Percentiles rank a stretch among this genome's conserved stretches.
These are phyloP conservation scores for Mantis religiosa DNA, from an alignment of 2,888 invertebrate species.

Conservation along the genomic window DNA sequence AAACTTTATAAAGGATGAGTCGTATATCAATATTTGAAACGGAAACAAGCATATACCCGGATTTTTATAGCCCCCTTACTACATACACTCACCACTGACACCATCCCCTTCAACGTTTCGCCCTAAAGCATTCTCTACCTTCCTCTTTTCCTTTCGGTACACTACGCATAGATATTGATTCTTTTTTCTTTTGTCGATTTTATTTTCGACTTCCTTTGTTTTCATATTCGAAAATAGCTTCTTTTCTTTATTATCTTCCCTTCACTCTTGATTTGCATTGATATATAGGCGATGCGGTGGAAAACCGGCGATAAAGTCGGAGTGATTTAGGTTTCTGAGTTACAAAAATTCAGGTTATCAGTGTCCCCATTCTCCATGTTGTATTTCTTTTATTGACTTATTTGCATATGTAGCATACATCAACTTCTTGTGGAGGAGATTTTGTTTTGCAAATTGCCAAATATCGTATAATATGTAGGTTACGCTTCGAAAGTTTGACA, in stretches of 20 bases:
- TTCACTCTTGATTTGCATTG: background rate
- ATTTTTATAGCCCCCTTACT: conserved; percentile 9
- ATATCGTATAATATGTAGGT: too few relatives aligned
- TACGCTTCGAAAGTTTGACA: too few relatives aligned
- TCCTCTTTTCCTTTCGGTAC: background rate
- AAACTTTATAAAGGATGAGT: conserved; percentile 10
- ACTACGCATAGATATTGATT: background rate
- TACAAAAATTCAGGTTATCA: background rate
- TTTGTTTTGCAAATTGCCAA: too few relatives aligned
- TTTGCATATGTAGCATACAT: background rate
- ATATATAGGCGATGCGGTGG: background rate
- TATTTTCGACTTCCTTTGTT: background rate
- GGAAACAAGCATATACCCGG: conserved; percentile 12
- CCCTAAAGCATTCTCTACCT: conserved; percentile 2
- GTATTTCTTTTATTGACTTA: background rate
- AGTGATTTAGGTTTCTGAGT: background rate
- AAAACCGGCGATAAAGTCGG: background rate
- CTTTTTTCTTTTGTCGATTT: background rate
- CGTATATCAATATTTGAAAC: conserved; percentile 17
- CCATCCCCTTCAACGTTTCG: background rate
- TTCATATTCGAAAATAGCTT: background rate
- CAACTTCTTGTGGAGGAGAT: too few relatives aligned
- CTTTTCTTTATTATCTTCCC: background rate
- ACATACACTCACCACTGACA: background rate
- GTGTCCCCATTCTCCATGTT: background rate